Evolutionary conservation across 2,888 invertebrate species (phyloP).

Genomic region (Hyppa rectilinea): DNA sequence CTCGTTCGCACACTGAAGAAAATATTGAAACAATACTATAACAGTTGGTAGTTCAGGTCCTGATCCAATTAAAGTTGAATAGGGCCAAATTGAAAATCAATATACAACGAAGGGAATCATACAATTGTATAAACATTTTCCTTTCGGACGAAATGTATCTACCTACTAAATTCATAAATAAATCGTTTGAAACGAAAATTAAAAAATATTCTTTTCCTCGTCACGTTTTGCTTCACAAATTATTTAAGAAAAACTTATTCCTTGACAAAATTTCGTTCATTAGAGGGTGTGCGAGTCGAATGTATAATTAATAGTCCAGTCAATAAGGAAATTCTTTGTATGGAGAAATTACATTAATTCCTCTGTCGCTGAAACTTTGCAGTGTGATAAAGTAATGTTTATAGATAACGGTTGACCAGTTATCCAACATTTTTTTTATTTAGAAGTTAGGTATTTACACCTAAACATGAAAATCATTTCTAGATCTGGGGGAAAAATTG

Average conservation of each 20-base stretch:
- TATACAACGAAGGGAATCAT: background rate
- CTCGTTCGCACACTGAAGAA: no score
- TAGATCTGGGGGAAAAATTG: no score
- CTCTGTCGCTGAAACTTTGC: no score
- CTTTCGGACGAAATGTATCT: background rate
- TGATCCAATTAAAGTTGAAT: background rate
- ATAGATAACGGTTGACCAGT: no score
- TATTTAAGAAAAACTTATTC: constrained; percentile 33
- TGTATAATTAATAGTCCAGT: constrained; percentile 65
- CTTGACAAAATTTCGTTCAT: constrained; percentile 55
- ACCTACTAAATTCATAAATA: constrained; percentile 17
- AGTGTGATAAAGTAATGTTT: no score
- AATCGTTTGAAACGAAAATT: background rate
- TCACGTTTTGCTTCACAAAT: constrained; percentile 21
- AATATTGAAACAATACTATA: no score
- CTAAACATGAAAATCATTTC: no score
- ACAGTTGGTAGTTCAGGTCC: no score
- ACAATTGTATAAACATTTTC: constrained; percentile 2
- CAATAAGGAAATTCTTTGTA: no score
- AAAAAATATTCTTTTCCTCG: background rate
- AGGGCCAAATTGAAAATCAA: background rate
- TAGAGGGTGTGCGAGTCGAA: constrained; percentile 47
- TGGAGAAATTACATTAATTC: no score
- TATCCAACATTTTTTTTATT: no score
- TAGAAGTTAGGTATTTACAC: no score